These are phyloP conservation scores for Pseudotriccus pelzelni DNA, from an alignment of 2,797 vertebrate genomes.

Conservation along the genomic window DNA sequence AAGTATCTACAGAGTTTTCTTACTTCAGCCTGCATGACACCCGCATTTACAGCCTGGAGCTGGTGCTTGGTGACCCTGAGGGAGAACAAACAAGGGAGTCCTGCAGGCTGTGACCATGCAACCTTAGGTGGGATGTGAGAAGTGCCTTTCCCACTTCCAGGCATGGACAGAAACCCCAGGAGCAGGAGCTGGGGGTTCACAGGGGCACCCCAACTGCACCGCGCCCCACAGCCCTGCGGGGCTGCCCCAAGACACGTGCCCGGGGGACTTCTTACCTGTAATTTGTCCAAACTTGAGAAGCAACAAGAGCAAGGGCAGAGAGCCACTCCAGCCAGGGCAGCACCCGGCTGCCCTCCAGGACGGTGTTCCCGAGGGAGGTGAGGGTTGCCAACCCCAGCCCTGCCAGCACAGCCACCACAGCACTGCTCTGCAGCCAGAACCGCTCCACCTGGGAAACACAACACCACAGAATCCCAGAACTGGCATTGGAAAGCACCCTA, in stretches of 20 bases:
- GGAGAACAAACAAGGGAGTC: background rate
- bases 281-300: conserved; percentile 83
- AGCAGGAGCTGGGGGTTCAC: background rate
- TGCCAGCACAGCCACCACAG: conserved; percentile 87
- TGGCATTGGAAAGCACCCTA: background rate
- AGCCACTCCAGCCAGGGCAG: conserved; percentile 83
- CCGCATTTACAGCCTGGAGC: background rate
- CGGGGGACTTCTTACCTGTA: conserved; percentile 80
- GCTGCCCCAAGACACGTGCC: fast-evolving
- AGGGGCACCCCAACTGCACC: fast-evolving
- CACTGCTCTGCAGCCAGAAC: conserved; percentile 96
- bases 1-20: fast-evolving
- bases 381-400: conserved; percentile 84
- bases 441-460: conserved; percentile 87
- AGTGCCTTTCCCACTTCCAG: background rate
- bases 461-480: background rate
- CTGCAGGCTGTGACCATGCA: background rate
- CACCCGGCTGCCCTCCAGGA: conserved; percentile 61
- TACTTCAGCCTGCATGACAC: fast-evolving
- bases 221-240: fast-evolving
- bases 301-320: conserved; percentile 79
- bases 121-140: background rate
- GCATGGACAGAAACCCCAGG: background rate
- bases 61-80: background rate
- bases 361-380: conserved; percentile 58